phyloP scores from a whole-genome alignment of 2,797 vertebrate species.

The Megaceryle alcyon region DNA sequence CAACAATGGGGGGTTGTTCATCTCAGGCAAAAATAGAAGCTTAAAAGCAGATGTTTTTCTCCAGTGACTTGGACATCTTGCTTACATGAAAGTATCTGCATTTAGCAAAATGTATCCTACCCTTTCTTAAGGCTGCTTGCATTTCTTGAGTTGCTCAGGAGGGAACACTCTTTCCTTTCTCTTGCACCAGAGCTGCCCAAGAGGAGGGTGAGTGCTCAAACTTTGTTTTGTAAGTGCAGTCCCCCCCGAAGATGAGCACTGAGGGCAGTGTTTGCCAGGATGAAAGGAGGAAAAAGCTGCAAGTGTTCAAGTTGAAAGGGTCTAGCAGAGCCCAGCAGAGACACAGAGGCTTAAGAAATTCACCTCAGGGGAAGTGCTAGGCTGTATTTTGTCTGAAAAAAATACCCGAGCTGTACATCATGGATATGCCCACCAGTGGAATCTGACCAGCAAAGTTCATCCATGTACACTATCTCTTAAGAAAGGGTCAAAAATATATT shows the following conservation, averaged over 20 bases:
- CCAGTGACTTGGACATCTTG: neutral
- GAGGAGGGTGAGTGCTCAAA: neutral
- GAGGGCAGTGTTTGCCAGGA: neutral
- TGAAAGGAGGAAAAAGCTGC: neutral
- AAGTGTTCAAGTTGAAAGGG: neutral
- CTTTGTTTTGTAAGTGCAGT: neutral
- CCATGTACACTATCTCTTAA: neutral
- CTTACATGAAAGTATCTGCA: neutral
- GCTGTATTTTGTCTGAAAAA: neutral
- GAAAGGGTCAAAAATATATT: neutral
- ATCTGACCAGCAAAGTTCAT: slow-evolving; percentile 39
- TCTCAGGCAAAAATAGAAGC: neutral
- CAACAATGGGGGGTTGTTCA: neutral
- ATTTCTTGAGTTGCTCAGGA: neutral
- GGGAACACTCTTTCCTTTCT: neutral
- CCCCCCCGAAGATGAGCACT: accelerated
- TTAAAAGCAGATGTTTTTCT: neutral
- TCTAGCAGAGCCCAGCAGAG: neutral
- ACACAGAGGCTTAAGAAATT: neutral
- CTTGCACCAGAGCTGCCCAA: neutral
- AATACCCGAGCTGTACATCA: neutral
- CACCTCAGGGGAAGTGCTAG: neutral
- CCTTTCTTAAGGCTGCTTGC: neutral
- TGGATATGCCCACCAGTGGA: neutral
- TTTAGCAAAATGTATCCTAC: neutral